phyloP scores from a whole-genome alignment of 2,113 vertebrate species.

The Nansenia antarctica region DNA sequence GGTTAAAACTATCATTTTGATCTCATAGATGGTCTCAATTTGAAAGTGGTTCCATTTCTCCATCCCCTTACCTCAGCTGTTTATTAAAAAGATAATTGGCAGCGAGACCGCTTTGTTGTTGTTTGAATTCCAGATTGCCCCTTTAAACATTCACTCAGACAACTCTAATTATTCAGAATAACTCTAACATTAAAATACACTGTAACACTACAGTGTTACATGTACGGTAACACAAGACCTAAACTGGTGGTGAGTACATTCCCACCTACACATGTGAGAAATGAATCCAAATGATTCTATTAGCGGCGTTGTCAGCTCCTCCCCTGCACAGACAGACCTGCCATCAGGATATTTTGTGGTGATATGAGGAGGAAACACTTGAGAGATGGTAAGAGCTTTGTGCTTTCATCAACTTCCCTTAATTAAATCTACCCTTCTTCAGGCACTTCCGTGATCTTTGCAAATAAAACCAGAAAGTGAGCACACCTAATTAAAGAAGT shows the following conservation, averaged over 20 bases:
- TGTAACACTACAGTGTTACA: slow-evolving; percentile 36
- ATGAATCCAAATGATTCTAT: slow-evolving; percentile 64
- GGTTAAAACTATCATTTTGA: too few relatives aligned
- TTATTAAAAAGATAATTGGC: too few relatives aligned
- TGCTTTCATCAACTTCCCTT: slow-evolving; percentile 78
- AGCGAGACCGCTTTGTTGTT: too few relatives aligned
- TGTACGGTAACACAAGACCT: slow-evolving; percentile 60
- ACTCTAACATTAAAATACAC: neutral
- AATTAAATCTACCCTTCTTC: slow-evolving; percentile 79
- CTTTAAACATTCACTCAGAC: neutral
- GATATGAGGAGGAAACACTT: slow-evolving; percentile 72
- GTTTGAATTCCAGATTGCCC: too few relatives aligned
- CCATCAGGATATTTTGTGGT: slow-evolving; percentile 71
- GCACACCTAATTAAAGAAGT: slow-evolving; percentile 75
- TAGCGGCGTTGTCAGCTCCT: slow-evolving; percentile 64
- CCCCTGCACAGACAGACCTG: slow-evolving; percentile 60
- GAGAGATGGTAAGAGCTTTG: slow-evolving; percentile 65
- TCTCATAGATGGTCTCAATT: too few relatives aligned
- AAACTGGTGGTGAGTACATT: slow-evolving; percentile 38
- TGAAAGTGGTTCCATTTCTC: too few relatives aligned
- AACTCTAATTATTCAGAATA: neutral
- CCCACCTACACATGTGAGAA: slow-evolving; percentile 66
- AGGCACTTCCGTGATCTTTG: slow-evolving; percentile 67
- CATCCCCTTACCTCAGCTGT: too few relatives aligned
- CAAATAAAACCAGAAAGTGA: slow-evolving; percentile 72